phyloP scores from a whole-genome alignment of 2,888 invertebrate genomes.

The Drosophila rubida region DNA sequence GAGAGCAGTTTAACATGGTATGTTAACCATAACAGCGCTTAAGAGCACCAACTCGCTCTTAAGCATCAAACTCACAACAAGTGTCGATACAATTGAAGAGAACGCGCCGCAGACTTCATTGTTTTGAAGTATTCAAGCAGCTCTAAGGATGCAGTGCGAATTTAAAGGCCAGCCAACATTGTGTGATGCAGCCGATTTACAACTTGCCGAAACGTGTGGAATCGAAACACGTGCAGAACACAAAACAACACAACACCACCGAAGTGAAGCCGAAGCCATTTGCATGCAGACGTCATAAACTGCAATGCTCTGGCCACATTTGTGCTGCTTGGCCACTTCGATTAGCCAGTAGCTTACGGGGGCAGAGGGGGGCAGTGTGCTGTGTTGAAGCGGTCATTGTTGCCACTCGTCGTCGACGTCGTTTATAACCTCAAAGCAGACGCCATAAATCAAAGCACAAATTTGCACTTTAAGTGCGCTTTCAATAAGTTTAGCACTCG shows the following conservation, averaged over 20 bases:
- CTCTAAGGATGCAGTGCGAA: neutral
- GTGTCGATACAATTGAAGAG: constrained; percentile 38
- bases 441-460: constrained; percentile 79
- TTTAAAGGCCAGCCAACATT: neutral
- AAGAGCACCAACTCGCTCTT: constrained; percentile 17
- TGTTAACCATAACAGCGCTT: neutral
- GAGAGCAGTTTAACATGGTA: neutral
- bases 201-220: constrained; percentile 15
- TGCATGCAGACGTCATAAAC: constrained; percentile 76
- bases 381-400: constrained; percentile 60
- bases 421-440: constrained; percentile 74
- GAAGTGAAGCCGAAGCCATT: constrained; percentile 50
- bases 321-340: constrained; percentile 51
- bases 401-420: constrained; percentile 51
- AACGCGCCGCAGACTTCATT: neutral
- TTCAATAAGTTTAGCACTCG: constrained; percentile 66
- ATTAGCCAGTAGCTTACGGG: constrained; percentile 46
- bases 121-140: neutral
- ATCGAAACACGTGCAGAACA: constrained; percentile 12
- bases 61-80: constrained; percentile 45
- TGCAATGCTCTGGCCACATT: constrained; percentile 53
- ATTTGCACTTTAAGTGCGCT: constrained; percentile 74
- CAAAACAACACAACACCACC: neutral
- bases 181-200: constrained; percentile 1
- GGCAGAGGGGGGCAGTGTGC: neutral